Base-by-base conservation (phyloP, 1,140 invertebrate genomes). In the Heliconius nattereri region DNA sequence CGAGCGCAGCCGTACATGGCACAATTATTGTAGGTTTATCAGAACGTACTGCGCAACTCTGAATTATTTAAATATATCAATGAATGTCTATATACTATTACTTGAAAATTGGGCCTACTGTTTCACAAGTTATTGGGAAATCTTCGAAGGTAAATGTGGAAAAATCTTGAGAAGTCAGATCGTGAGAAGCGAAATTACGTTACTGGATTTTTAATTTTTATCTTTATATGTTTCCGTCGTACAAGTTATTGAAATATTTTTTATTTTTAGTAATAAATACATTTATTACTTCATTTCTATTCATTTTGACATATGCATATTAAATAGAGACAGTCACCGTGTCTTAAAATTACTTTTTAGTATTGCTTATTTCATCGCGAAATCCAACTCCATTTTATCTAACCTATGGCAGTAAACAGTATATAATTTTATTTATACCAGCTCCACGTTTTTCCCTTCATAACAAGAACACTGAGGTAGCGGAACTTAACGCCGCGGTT, bases 51-150 rank as follows among this genome's bases (percentile, higher is more conserved):
- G 40, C 76, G 81, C 76, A 80, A 80, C 70, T 29, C 16, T 54
- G 80, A 78, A 82, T 81, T 81, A 83, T 83, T 85, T 83, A 81
- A 85, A 83, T 84, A 73, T 83, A 83, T 85, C 83, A 85, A 83
- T 81, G 80, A 79, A 81, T 83, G 79, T 77, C 78, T 73, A 19
- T 73, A 19, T 78, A 73, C 72, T 81, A 81, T 79, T 79, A 79
- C 77, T 71, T 74, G 79, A 78, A 83, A 83, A 83, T 77, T 81
- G 32, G 75, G 54, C 57, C 60, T 23, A 73, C 70, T 78, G 76
- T 82, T 76, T 66, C 76, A 78, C 66, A 79, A 82, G 45, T 23
- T 40, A 26, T 76, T 76, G n/a, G 29, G 73, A 79, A 76, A 78
- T 75, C 72, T 75, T 71, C 49, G 80, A 81, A 66, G 26, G 60